Percentiles rank a stretch among this genome's conserved stretches.
Conservation (phyloP, 2,888 invertebrate genomes). For the Cerceris ruficornis region DNA sequence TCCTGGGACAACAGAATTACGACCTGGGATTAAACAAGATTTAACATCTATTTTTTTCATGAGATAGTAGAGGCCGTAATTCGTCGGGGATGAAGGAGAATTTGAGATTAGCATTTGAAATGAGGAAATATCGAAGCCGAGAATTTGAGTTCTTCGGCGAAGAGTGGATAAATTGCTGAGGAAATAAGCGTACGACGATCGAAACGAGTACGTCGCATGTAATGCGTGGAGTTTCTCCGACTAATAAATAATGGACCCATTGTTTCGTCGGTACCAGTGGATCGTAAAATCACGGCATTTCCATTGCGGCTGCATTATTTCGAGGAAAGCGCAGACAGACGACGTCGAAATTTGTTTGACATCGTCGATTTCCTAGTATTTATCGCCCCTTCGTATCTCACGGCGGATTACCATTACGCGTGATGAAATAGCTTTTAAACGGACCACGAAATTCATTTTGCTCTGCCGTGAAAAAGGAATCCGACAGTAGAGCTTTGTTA, state of each 20-base stretch:
- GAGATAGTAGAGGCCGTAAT: neutral
- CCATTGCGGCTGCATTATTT: conserved; percentile 69
- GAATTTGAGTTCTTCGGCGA: conserved; percentile 4
- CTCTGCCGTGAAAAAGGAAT: neutral
- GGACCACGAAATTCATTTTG: neutral
- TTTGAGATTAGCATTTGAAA: conserved; percentile 31
- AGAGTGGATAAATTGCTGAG: conserved; percentile 45
- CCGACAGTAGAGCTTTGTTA: too few relatives aligned
- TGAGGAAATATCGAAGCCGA: neutral
- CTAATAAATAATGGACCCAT: conserved; percentile 75
- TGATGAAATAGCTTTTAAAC: neutral
- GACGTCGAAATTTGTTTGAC: conserved; percentile 40
- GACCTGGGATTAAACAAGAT: too few relatives aligned
- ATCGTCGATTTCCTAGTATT: conserved; percentile 28
- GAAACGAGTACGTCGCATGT: conserved; percentile 63
- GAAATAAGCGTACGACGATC: conserved; percentile 27
- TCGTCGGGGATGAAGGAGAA: neutral
- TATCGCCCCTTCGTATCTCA: conserved; percentile 8
- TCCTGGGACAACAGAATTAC: too few relatives aligned
- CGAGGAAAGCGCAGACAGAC: conserved; percentile 44
- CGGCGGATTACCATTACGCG: neutral
- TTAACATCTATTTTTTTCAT: too few relatives aligned
- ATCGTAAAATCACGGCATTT: conserved; percentile 58
- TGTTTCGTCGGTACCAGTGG: conserved; percentile 66
- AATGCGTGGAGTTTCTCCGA: conserved; percentile 67